A percentile compares a stretch with the other conserved stretches of the same genome.
Evolutionary conservation across 2,888 invertebrate genomes (phyloP).

Genomic region (Hydropsyche betteni): DNA sequence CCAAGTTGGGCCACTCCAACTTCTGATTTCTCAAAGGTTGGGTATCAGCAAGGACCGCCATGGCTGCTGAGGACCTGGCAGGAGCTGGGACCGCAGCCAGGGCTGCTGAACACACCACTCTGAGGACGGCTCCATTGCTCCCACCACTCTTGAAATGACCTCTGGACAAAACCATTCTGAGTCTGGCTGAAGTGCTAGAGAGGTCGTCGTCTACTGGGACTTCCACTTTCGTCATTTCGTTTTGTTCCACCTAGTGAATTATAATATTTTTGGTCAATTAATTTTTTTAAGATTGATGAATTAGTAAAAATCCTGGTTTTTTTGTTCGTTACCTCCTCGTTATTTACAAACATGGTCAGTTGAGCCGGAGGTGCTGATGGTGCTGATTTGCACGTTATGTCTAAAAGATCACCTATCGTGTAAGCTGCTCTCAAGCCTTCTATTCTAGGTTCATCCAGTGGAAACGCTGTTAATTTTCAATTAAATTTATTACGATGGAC

Average conservation of each 20-base stretch:
- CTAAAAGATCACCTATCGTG: conserved; percentile 55
- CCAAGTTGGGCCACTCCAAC: conserved; percentile 49
- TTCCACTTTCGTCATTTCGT: conserved; percentile 36
- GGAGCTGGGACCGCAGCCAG: conserved; percentile 44
- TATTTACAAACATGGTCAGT: conserved; percentile 30
- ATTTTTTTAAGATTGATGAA: neutral
- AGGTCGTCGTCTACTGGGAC: conserved; percentile 46
- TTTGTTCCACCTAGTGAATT: conserved; percentile 25
- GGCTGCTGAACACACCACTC: conserved; percentile 47
- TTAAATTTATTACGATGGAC: too few relatives aligned
- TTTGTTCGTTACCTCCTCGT: conserved; percentile 26
- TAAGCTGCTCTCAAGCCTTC: conserved; percentile 55
- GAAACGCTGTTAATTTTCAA: conserved; percentile 53
- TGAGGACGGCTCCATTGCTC: conserved; percentile 41
- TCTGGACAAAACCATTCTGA: conserved; percentile 44
- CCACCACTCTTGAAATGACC: conserved; percentile 45
- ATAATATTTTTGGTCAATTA: neutral
- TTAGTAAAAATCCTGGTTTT: neutral
- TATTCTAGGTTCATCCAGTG: conserved; percentile 56
- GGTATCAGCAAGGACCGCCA: conserved; percentile 51
- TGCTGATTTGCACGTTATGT: conserved; percentile 56
- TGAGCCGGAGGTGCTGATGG: conserved; percentile 56
- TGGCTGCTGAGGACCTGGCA: conserved; percentile 45
- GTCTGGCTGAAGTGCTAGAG: conserved; percentile 41
- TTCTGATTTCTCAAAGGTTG: conserved; percentile 51